Evolutionary conservation across 1,140 invertebrate genomes (phyloP).

Genomic region (Ridgeia piscesae): DNA sequence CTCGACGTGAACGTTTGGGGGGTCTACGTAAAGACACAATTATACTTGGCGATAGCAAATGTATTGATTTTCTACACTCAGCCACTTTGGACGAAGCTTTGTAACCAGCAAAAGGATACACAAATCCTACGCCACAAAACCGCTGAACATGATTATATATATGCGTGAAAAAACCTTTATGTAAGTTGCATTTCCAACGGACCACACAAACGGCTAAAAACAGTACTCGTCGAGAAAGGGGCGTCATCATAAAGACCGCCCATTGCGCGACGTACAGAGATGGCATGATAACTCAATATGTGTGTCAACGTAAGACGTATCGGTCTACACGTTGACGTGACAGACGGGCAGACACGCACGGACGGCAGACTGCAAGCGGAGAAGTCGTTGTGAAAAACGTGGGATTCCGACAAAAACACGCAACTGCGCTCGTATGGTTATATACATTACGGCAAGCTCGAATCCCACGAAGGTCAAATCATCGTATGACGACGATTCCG

Average conservation of each 20-base stretch:
- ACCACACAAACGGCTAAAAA: neutral
- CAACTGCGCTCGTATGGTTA: neutral
- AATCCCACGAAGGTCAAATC: neutral
- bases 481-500: neutral
- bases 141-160: neutral
- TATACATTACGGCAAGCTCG: neutral
- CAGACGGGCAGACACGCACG: neutral
- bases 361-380: neutral
- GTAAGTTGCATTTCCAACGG: neutral
- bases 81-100: too few relatives aligned
- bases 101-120: too few relatives aligned
- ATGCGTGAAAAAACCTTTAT: neutral
- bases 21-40: too few relatives aligned
- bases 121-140: too few relatives aligned
- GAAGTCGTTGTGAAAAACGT: neutral
- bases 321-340: too few relatives aligned
- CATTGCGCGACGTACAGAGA: neutral
- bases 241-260: neutral
- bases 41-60: too few relatives aligned
- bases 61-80: too few relatives aligned
- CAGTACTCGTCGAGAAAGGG: neutral
- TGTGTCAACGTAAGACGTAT: neutral
- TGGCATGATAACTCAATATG: neutral
- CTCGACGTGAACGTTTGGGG: too few relatives aligned
- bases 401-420: neutral